Percentiles rank a stretch among this genome's conserved stretches.
Conservation (phyloP, 2,113 vertebrate genomes). For the Larimichthys polyactis region DNA sequence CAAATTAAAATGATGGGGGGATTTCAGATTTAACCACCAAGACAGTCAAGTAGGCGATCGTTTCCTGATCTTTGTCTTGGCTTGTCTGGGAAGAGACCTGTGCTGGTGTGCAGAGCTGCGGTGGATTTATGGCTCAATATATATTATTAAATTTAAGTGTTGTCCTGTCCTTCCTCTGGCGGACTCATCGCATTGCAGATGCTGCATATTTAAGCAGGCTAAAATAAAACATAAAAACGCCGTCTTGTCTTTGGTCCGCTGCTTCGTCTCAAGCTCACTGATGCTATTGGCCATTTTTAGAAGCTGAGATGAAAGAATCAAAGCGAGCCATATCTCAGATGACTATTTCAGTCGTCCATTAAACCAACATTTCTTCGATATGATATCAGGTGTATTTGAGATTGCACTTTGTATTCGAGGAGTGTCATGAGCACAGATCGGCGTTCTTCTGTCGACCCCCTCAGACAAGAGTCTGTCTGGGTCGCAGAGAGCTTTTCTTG, state of each 20-base stretch:
- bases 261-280: slow-evolving; percentile 53
- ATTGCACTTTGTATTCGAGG: slow-evolving; percentile 50
- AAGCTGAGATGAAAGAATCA: slow-evolving; percentile 59
- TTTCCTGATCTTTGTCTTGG: slow-evolving; percentile 68
- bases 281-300: slow-evolving; percentile 53
- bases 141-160: slow-evolving; percentile 23
- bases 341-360: slow-evolving; percentile 60
- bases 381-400: slow-evolving; percentile 74
- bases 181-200: slow-evolving; percentile 26
- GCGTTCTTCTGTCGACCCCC: slow-evolving; percentile 31
- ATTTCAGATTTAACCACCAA: slow-evolving; percentile 68
- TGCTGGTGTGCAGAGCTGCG: slow-evolving; percentile 1
- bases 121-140: slow-evolving; percentile 40
- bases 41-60: slow-evolving; percentile 44
- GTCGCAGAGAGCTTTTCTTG: slow-evolving; percentile 36
- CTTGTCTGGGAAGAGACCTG: slow-evolving; percentile 57
- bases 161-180: slow-evolving; percentile 18
- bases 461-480: slow-evolving; percentile 41
- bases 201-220: slow-evolving; percentile 1
- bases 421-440: slow-evolving; percentile 24
- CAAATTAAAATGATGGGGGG: slow-evolving; percentile 81
- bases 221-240: slow-evolving; percentile 53
- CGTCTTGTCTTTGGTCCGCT: slow-evolving; percentile 54
- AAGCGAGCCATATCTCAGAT: slow-evolving; percentile 49
- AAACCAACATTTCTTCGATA: slow-evolving; percentile 62